phyloP scores from a whole-genome alignment of 1,140 invertebrate species.

The Saccostrea cuccullata region DNA sequence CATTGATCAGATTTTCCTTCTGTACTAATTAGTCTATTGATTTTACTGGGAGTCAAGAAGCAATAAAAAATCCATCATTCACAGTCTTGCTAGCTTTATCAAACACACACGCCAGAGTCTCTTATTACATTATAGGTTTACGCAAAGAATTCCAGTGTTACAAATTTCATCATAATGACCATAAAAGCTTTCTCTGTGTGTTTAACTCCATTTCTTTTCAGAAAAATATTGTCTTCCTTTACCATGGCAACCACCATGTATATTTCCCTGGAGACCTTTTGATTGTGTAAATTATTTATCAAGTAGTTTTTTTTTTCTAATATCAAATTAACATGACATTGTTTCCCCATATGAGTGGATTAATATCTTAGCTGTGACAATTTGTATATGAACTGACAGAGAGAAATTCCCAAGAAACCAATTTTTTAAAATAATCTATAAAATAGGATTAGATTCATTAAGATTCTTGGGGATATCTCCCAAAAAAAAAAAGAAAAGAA shows the following conservation, averaged over 20 bases:
- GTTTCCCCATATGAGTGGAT: neutral
- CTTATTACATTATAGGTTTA: slow-evolving; percentile 5
- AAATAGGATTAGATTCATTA: neutral
- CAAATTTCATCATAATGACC: neutral
- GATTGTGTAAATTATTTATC: slow-evolving; percentile 26
- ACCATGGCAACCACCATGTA: slow-evolving; percentile 9
- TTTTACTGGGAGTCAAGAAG: slow-evolving; percentile 10
- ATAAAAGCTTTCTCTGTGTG: neutral
- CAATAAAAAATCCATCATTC: slow-evolving; percentile 1
- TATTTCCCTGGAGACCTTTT: slow-evolving; percentile 1
- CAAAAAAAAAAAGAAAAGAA: too few species aligned
- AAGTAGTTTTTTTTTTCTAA: slow-evolving; percentile 8
- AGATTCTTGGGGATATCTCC: too few species aligned
- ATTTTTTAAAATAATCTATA: neutral
- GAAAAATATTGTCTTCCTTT: neutral
- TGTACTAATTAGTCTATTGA: slow-evolving; percentile 31
- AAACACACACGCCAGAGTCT: neutral
- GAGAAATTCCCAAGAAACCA: neutral
- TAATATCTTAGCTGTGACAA: neutral
- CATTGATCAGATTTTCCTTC: neutral
- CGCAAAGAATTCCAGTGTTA: neutral
- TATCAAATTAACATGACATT: slow-evolving; percentile 19
- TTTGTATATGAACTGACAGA: neutral
- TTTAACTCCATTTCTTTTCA: neutral
- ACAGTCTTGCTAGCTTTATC: neutral